These are phyloP conservation scores for Crypturellus tataupa DNA, from an alignment of 2,797 vertebrate genomes.

Conservation along the genomic window DNA sequence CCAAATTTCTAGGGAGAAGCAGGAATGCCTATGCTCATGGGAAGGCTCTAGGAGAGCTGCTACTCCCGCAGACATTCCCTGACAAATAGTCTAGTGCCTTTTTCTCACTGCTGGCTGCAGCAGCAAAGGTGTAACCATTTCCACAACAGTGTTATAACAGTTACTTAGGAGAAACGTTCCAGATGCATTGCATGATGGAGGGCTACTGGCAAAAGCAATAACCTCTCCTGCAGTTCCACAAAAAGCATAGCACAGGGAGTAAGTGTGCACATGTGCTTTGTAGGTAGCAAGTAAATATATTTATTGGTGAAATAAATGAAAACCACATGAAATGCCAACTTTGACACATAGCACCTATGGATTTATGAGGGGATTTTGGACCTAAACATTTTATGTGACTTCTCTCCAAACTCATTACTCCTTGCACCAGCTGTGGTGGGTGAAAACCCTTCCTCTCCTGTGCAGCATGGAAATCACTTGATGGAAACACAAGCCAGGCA, in stretches of 20 bases:
- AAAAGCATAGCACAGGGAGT: background rate
- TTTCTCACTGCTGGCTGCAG: background rate
- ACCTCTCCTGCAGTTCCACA: background rate
- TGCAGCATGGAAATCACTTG: background rate
- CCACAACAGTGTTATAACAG: background rate
- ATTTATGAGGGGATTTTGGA: background rate
- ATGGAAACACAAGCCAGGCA: background rate
- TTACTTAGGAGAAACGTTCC: background rate
- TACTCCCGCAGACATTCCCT: background rate
- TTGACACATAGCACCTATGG: background rate
- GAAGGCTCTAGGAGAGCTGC: background rate
- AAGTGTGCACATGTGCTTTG: fast-evolving
- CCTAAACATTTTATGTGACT: background rate
- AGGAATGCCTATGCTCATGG: background rate
- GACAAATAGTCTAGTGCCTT: background rate
- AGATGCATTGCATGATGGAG: background rate
- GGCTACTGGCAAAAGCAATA: background rate
- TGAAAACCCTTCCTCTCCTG: background rate
- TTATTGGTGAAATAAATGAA: background rate
- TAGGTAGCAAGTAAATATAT: background rate
- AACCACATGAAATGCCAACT: background rate
- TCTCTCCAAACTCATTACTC: background rate
- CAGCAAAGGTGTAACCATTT: background rate
- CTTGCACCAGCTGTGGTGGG: background rate
- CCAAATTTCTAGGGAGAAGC: background rate